A percentile compares a stretch with the other conserved stretches of the same genome.
Conservation (phyloP, 2,113 vertebrate genomes). For the Ptilonorhynchus violaceus region DNA sequence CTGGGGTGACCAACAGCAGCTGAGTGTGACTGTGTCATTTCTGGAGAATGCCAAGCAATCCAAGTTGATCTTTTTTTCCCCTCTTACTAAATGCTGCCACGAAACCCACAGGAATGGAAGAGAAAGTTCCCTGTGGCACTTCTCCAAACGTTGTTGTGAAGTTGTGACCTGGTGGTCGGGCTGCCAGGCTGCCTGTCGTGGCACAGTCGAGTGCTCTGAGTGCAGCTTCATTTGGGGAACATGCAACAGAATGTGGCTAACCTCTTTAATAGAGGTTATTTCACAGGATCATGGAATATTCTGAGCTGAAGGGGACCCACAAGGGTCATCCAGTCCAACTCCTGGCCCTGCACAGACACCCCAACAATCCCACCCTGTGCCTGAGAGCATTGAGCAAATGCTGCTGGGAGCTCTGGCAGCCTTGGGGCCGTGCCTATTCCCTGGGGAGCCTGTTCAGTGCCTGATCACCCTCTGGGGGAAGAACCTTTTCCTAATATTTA, state of each 20-base stretch:
- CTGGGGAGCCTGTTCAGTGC: not conserved
- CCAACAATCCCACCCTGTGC: not conserved
- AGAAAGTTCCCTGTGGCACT: not conserved
- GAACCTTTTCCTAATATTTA: not conserved
- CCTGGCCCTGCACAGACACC: not conserved
- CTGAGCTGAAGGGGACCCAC: not conserved
- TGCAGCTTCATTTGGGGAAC: accelerated
- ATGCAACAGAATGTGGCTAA: accelerated
- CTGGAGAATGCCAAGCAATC: not conserved
- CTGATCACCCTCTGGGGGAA: not conserved
- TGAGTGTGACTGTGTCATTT: not conserved
- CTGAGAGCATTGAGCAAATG: accelerated
- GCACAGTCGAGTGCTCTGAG: not conserved
- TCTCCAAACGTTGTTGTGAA: not conserved
- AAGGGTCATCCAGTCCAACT: accelerated
- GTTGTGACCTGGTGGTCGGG: not conserved
- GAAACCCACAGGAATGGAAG: not conserved
- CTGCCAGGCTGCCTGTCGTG: not conserved
- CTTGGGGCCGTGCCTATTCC: accelerated
- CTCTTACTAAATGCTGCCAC: not conserved
- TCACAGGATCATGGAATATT: not conserved
- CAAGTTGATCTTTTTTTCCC: not conserved
- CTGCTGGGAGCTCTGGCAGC: not conserved
- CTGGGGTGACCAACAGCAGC: not conserved
- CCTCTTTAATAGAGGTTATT: not conserved